These are phyloP conservation scores for Ceratina australensis DNA, from an alignment of 1,140 invertebrate species.

Conservation along the genomic window DNA sequence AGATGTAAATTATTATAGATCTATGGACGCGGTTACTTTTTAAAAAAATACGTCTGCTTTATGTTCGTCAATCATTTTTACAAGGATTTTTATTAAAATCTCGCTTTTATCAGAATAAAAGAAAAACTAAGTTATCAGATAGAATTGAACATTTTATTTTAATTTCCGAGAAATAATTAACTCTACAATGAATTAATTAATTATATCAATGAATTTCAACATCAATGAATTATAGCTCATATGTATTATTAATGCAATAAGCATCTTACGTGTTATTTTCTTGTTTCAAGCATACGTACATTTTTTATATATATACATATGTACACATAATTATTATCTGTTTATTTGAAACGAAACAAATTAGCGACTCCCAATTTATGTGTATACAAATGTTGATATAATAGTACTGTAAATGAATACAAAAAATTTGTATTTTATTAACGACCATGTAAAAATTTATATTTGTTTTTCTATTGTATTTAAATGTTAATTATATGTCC, in stretches of 20 bases:
- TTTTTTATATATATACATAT: neutral
- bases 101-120: neutral
- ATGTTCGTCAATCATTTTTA: constrained; percentile 6
- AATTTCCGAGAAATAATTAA: too few relatives aligned
- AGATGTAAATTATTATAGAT: constrained; percentile 27
- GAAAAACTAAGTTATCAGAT: neutral
- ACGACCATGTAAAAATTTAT: constrained; percentile 37
- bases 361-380: neutral
- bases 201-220: too few relatives aligned
- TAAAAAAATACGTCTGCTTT: constrained; percentile 3
- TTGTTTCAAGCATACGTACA: too few relatives aligned
- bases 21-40: constrained; percentile 16
- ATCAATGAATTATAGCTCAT: too few relatives aligned
- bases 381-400: constrained; percentile 22
- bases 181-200: too few relatives aligned
- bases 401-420: constrained; percentile 26
- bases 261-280: too few relatives aligned
- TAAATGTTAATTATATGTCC: constrained; percentile 16
- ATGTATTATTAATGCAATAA: too few relatives aligned
- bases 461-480: constrained; percentile 46
- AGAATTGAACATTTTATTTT: too few relatives aligned
- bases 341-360: constrained; percentile 10
- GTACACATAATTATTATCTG: neutral
- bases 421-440: constrained; percentile 37
- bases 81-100: neutral